phyloP scores from a whole-genome alignment of 2,888 invertebrate genomes.

The Prosapia bicincta region DNA sequence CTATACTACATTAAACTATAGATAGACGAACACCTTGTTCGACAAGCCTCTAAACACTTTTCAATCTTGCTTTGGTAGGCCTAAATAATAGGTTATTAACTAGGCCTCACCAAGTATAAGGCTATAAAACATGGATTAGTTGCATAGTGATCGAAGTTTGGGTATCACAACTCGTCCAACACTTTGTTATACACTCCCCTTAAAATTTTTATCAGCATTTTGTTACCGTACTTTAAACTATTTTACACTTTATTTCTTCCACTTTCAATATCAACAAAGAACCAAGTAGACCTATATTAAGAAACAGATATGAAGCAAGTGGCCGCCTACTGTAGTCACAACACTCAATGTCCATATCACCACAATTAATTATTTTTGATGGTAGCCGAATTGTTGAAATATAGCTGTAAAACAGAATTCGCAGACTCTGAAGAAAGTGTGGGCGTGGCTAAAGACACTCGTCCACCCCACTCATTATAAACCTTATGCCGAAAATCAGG shows the following conservation, averaged over 20 bases:
- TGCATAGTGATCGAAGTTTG: too few species aligned
- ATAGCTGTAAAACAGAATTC: not conserved
- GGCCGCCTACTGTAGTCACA: not conserved
- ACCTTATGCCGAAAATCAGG: conserved; percentile 15
- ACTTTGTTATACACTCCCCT: too few species aligned
- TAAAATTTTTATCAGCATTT: too few species aligned
- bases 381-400: not conserved
- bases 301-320: not conserved
- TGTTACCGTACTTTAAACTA: not conserved
- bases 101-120: too few species aligned
- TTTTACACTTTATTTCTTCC: not conserved
- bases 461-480: not conserved
- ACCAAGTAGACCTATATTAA: not conserved
- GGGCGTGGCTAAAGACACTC: conserved; percentile 16
- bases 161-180: too few species aligned
- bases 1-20: too few species aligned
- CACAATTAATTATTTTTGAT: not conserved
- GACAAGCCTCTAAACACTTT: too few species aligned
- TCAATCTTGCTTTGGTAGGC: too few species aligned
- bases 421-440: conserved; percentile 2
- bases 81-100: too few species aligned
- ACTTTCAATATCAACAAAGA: not conserved
- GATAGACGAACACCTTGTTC: too few species aligned
- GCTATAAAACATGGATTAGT: not conserved
- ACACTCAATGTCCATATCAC: not conserved